Conservation (phyloP, 2,113 vertebrate genomes). For the Catharus bicknelli region DNA sequence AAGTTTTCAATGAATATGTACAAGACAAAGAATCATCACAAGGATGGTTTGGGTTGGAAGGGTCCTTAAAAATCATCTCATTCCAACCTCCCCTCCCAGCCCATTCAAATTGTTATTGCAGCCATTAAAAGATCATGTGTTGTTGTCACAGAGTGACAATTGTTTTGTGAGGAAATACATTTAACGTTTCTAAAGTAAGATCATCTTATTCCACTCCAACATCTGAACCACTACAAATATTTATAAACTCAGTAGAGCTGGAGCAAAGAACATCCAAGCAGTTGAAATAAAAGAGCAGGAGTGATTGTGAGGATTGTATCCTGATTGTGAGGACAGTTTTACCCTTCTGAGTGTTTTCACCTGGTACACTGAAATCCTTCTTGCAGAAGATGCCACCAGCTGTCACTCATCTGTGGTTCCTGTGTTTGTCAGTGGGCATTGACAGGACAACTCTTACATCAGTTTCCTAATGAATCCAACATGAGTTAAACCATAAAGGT, state of each 20-base stretch:
- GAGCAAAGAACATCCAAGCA: not conserved
- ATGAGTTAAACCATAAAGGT: not conserved
- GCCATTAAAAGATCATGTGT: not conserved
- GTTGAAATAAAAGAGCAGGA: not conserved
- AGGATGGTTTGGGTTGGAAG: not conserved
- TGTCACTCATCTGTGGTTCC: accelerated
- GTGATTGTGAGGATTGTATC: not conserved
- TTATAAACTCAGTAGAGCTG: not conserved
- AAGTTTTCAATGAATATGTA: not conserved
- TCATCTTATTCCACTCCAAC: not conserved
- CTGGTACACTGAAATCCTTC: not conserved
- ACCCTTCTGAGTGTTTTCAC: not conserved
- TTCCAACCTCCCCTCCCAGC: not conserved
- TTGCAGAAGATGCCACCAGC: not conserved
- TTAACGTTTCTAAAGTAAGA: not conserved
- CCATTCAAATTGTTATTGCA: not conserved
- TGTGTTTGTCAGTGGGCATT: not conserved
- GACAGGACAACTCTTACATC: accelerated
- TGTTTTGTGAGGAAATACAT: not conserved
- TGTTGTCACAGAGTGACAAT: not conserved
- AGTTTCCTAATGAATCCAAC: not conserved
- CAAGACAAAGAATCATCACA: not conserved
- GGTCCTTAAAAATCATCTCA: not conserved
- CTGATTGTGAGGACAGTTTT: not conserved
- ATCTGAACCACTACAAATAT: constrained; percentile 23